These are phyloP conservation scores for Papilio elwesi DNA, from an alignment of 2,888 invertebrate genomes.

Conservation along the genomic window DNA sequence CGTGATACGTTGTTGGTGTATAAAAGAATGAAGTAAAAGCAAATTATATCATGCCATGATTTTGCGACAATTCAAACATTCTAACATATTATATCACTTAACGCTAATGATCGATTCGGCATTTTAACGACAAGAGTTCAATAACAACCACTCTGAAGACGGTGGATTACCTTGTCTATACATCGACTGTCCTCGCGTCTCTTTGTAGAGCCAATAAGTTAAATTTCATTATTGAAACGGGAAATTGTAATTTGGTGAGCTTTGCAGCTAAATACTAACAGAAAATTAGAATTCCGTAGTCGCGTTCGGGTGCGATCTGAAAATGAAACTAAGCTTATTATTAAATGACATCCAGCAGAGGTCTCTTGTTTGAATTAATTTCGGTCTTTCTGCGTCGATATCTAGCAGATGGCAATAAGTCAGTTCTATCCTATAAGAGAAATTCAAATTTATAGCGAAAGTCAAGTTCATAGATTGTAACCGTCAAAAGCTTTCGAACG, in stretches of 20 bases:
- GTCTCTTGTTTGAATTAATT: slow-evolving; percentile 27
- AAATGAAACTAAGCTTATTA: slow-evolving; percentile 37
- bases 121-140: slow-evolving; percentile 6
- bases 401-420: slow-evolving; percentile 25
- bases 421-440: slow-evolving; percentile 5
- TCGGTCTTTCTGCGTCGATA: slow-evolving; percentile 18
- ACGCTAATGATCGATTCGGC: not conserved
- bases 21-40: slow-evolving; percentile 31
- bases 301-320: slow-evolving; percentile 12
- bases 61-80: not conserved
- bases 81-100: not conserved
- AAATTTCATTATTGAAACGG: slow-evolving; percentile 24
- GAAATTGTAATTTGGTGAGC: slow-evolving; percentile 22
- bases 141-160: not conserved
- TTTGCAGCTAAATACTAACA: slow-evolving; percentile 22
- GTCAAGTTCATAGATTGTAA: slow-evolving; percentile 22
- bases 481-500: not conserved
- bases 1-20: slow-evolving; percentile 47
- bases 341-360: slow-evolving; percentile 27
- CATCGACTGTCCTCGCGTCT: not conserved
- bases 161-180: slow-evolving; percentile 29
- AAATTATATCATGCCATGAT: slow-evolving; percentile 14
- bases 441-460: slow-evolving; percentile 24
- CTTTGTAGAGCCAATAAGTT: slow-evolving; percentile 20
- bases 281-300: slow-evolving; percentile 35